phyloP scores from a whole-genome alignment of 1,140 invertebrate genomes.

The Drosophila equinoxialis region DNA sequence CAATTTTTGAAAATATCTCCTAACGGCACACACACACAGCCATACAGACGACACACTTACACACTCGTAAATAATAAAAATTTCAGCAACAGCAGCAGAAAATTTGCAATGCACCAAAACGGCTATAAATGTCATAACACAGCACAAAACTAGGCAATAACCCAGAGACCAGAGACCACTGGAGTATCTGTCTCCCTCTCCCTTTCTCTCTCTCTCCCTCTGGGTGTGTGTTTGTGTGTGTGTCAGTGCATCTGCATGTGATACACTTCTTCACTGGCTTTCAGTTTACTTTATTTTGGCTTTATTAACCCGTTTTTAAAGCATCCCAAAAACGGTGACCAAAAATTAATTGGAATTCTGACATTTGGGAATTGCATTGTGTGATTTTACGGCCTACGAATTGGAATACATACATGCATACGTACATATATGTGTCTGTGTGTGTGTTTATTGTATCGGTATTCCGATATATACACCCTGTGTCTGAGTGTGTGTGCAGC shows the following conservation, averaged over 20 bases:
- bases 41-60: background rate
- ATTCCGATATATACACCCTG: background rate
- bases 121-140: conserved; percentile 59
- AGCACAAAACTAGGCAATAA: conserved; percentile 43
- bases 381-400: conserved; percentile 44
- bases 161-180: conserved; percentile 17
- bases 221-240: background rate
- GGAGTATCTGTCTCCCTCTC: conserved; percentile 7
- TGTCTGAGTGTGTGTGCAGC: conserved; percentile 21
- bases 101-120: conserved; percentile 64
- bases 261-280: background rate
- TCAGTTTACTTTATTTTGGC: conserved; percentile 71
- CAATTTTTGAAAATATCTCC: conserved; percentile 62
- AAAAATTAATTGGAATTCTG: conserved; percentile 78
- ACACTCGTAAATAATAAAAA: conserved; percentile 66
- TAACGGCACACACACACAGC: conserved; percentile 32
- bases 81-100: conserved; percentile 61
- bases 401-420: background rate
- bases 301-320: conserved; percentile 76
- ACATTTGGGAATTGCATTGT: conserved; percentile 61
- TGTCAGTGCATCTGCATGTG: background rate
- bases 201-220: background rate
- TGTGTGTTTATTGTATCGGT: background rate
- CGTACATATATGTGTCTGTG: background rate
- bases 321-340: conserved; percentile 66